Percentiles rank a stretch among this genome's conserved stretches.
Conservation (phyloP, 2,888 invertebrate genomes). For the Drosophila barbarae region DNA sequence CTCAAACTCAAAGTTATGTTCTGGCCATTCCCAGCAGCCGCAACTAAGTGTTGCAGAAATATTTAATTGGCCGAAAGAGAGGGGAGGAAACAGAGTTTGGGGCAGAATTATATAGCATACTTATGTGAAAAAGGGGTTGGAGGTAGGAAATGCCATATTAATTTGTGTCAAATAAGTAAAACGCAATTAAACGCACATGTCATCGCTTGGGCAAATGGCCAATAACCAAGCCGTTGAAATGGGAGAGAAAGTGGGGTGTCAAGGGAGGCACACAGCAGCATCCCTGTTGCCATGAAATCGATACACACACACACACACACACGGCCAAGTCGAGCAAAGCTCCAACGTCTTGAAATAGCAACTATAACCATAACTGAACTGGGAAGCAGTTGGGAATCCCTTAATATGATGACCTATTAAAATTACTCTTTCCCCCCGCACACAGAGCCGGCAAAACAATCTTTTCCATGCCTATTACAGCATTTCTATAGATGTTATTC, state of each 20-base stretch:
- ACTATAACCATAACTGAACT: conserved; percentile 11
- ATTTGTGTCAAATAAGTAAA: conserved; percentile 76
- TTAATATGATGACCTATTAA: conserved; percentile 76
- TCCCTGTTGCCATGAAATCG: conserved; percentile 52
- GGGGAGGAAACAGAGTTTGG: conserved; percentile 33
- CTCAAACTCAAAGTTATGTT: conserved; percentile 7
- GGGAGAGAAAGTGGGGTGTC: background rate
- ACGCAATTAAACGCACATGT: conserved; percentile 76
- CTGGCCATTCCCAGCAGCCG: conserved; percentile 7
- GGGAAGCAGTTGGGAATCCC: conserved; percentile 55
- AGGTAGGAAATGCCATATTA: conserved; percentile 52
- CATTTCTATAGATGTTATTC: conserved; percentile 26
- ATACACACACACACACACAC: conserved; percentile 43
- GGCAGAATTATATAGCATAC: conserved; percentile 59
- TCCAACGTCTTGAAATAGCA: conserved; percentile 28
- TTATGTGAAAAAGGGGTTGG: conserved; percentile 45
- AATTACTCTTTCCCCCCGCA: conserved; percentile 48
- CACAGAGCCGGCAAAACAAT: conserved; percentile 15
- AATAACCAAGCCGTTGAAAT: conserved; percentile 47
- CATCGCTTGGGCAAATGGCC: conserved; percentile 66
- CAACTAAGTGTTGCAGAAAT: conserved; percentile 67
- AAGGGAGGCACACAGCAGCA: background rate
- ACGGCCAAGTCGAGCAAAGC: conserved; percentile 9
- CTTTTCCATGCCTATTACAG: conserved; percentile 51
- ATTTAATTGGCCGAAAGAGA: conserved; percentile 60